Percentiles rank a stretch among this genome's conserved stretches.
Conservation (phyloP, 1,140 invertebrate genomes). For the Achatina immaculata region DNA sequence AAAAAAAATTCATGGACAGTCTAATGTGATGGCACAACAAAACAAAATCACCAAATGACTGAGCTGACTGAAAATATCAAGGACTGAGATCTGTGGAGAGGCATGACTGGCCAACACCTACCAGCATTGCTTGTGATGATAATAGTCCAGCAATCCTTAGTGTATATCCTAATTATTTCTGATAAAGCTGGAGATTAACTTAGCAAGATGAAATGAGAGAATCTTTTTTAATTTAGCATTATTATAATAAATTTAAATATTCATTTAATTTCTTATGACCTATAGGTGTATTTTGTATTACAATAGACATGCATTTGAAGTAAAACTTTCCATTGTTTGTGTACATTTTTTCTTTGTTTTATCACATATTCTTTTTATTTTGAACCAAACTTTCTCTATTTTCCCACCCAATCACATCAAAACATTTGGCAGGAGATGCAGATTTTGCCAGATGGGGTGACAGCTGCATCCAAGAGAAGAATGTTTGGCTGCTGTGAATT, state of each 20-base stretch:
- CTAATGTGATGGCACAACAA: too few relatives aligned
- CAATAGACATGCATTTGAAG: not conserved
- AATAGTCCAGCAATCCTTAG: too few relatives aligned
- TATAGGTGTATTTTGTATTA: not conserved
- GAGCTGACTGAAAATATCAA: too few relatives aligned
- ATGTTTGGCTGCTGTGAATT: conserved; percentile 10
- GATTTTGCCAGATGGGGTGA: conserved; percentile 8
- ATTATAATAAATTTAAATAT: not conserved
- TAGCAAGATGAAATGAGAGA: too few relatives aligned
- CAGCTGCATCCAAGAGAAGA: not conserved
- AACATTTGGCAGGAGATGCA: not conserved
- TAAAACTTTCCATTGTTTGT: not conserved
- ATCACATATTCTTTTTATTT: not conserved
- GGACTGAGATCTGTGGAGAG: too few relatives aligned
- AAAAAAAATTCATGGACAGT: too few relatives aligned
- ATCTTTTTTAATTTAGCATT: too few relatives aligned
- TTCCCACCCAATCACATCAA: not conserved
- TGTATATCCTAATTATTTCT: too few relatives aligned
- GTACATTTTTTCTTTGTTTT: not conserved
- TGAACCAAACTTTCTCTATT: not conserved
- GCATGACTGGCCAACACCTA: too few relatives aligned
- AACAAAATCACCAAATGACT: too few relatives aligned
- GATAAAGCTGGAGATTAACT: too few relatives aligned
- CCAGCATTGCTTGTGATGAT: too few relatives aligned
- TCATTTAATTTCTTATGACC: not conserved